Evolutionary conservation across 1,140 invertebrate species (phyloP), one percentile per base, ranked within the genome.

Genomic region (Drosophila melanica): DNA sequence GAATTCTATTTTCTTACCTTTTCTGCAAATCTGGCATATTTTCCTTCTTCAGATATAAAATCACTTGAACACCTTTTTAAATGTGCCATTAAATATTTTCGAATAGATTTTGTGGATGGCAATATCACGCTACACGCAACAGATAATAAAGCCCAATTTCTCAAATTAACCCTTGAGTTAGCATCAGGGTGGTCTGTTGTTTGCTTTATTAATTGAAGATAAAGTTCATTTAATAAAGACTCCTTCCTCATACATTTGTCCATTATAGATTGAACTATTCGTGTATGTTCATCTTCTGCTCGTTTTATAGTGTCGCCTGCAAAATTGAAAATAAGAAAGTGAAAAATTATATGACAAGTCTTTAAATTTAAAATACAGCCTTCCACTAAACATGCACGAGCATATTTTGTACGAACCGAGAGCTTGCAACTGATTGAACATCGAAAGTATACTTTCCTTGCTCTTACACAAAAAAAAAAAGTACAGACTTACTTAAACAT

Each of bases 171-270:
- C 47, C 96, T 92, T 39, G 97, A 98, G 90, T 97, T 97, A 0
- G 97, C 97, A 93, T 98, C 98, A 12, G 96, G 95, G 93, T 97
- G 96, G 81, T 98, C 98, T 0, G 98, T 98, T 0, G 98, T 99
- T 93, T 94, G 93, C 92, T 98, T 99, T 50, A 99, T 97, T 5
- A 99, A 93, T 90, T 99, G 98, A 41, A 99, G 93, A 91, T 98
- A 99, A 47, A 98, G 93, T 93, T 99, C 98, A 77, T 97, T 97
- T 12, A 98, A 93, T 14, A 99, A 92, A 42, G 95, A 94, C 86
- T 98, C 97, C 76, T 97, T 97, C 64, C 96, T 94, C 96, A 98
- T 96, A 75, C 97, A 98, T 65, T 96, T 95, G 77, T 98, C 97
- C 92, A 99, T 94, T 54, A 99, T 95, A 0, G 94, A 95, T 92